Base-by-base conservation (phyloP, 2,888 invertebrate genomes). In the Aspidiotus rigidus region DNA sequence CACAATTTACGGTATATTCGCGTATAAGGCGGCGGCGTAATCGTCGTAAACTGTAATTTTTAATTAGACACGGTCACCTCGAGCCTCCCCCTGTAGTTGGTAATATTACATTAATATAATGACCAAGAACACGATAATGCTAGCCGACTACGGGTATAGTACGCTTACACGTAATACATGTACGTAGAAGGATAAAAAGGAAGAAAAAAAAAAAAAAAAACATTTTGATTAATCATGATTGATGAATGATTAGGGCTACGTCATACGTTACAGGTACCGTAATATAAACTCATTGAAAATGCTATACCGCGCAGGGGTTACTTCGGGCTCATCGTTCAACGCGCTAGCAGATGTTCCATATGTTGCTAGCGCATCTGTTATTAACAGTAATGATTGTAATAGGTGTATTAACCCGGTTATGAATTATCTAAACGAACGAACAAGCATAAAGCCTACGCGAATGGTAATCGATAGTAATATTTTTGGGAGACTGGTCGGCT, bases 211-310 rank as follows among this genome's bases (percentile, higher is more conserved):
- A n/a, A 56, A 56, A 56, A 56, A 56, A 59, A 59, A 59, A 59
- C 59, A 59, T 49, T 63, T 44, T 53, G 63, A 63, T 63, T 63
- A 63, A 63, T 63, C 63, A 63, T 63, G 63, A 63, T 63, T 63
- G 63, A 63, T 63, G 63, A 63, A n/a, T 63, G 63, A 63, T 63
- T 15, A 53, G 49, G 49, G 63, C 10, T 16, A 49, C 49, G 17
- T 39, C 39, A 39, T 28, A 28, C 59, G 59, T 39, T 39, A 28
- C 59, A 59, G 59, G 59, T 59, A 59, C 59, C 28, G 39, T 8
- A 49, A 11, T 49, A 11, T n/a, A 49, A 49, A 49, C 49, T 49
- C 49, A 49, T 49, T n/a, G 49, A n/a, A n/a, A 49, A 49, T 11
- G 49, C 49, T 49, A 49, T 49, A 13, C n/a, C 49, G 49, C 49